Conservation (phyloP, 2,113 vertebrate genomes). For the Hippocampus zosterae region DNA sequence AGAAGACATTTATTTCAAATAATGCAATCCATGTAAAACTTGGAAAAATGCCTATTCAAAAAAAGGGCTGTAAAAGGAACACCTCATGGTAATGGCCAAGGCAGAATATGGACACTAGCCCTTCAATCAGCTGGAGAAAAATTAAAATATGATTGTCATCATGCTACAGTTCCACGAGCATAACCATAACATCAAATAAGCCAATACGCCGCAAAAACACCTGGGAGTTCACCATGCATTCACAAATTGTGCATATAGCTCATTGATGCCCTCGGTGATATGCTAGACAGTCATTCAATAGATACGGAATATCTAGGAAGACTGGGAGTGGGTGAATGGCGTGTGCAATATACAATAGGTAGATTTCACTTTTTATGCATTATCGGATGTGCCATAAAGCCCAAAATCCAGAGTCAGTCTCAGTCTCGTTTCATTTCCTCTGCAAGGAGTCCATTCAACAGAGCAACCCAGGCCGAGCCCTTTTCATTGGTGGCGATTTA, state of each 20-base stretch:
- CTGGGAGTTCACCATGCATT: conserved; percentile 58
- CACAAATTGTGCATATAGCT: conserved; percentile 80
- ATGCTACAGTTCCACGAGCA: conserved; percentile 62
- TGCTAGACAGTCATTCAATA: conserved; percentile 58
- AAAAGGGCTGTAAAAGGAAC: conserved; percentile 39
- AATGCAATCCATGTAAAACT: conserved; percentile 43
- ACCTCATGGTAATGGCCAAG: conserved; percentile 41
- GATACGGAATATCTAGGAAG: conserved; percentile 10
- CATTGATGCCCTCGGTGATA: conserved; percentile 51
- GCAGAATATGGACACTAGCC: conserved; percentile 62
- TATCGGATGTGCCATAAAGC: conserved; percentile 11
- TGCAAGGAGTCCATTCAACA: not conserved
- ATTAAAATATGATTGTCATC: conserved; percentile 78
- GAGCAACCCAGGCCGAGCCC: conserved; percentile 35
- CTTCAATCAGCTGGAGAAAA: conserved; percentile 74
- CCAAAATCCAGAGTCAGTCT: not conserved
- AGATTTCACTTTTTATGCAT: conserved; percentile 34
- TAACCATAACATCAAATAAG: conserved; percentile 49
- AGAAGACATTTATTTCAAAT: conserved; percentile 66
- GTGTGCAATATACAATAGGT: conserved; percentile 40
- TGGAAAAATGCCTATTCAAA: conserved; percentile 50
- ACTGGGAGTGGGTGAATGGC: conserved; percentile 26
- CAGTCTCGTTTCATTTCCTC: not conserved
- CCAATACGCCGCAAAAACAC: conserved; percentile 28
- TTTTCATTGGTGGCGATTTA: conserved; percentile 12